Percentiles rank a stretch among this genome's conserved stretches.
Evolutionary conservation across 2,113 vertebrate species (phyloP).

Genomic region (Gulo gulo): DNA sequence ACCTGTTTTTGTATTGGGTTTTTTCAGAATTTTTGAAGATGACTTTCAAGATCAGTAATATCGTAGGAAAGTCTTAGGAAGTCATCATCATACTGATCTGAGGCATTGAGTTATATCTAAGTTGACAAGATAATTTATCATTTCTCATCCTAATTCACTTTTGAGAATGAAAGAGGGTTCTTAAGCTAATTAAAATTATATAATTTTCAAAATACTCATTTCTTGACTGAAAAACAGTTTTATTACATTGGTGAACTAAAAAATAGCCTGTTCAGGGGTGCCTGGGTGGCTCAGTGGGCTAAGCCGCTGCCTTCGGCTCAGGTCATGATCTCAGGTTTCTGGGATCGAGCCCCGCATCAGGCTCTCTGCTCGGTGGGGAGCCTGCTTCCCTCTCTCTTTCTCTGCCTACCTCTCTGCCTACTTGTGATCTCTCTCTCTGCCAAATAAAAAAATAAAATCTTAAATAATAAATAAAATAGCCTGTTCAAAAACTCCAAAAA

Average conservation of each 20-base stretch:
- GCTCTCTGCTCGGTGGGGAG: no score
- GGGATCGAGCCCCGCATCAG: no score
- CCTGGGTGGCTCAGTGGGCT: no score
- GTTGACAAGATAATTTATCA: not conserved
- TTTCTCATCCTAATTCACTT: not conserved
- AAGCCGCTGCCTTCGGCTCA: no score
- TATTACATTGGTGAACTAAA: not conserved
- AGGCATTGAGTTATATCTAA: not conserved
- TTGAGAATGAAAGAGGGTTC: not conserved
- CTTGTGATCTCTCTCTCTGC: no score
- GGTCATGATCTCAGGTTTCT: no score
- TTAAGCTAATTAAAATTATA: not conserved
- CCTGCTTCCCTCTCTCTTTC: no score
- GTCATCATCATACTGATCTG: not conserved
- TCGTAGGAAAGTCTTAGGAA: not conserved
- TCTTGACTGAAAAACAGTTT: not conserved
- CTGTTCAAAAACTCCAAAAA: not conserved
- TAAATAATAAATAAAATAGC: no score
- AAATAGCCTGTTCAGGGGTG: not conserved
- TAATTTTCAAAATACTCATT: constrained; percentile 18
- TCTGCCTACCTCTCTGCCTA: no score
- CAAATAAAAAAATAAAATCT: no score
- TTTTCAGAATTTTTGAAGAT: not conserved
- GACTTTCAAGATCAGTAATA: not conserved
- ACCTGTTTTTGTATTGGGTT: not conserved